Conservation (phyloP, 2,113 vertebrate genomes). For the Shinisaurus crocodilurus region DNA sequence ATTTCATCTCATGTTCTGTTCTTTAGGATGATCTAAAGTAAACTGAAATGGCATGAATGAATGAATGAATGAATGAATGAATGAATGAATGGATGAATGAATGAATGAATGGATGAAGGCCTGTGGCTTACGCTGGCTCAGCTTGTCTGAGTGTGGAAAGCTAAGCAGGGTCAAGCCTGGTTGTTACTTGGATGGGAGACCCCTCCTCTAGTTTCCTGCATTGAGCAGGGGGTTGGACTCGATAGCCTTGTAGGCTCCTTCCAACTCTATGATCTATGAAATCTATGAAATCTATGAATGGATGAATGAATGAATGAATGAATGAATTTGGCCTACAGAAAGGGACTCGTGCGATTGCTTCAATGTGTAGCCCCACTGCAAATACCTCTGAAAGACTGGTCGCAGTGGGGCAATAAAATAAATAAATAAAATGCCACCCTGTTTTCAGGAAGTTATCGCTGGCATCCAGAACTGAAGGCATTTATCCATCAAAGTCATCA, state of each 20-base stretch:
- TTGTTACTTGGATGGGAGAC: too few relatives aligned
- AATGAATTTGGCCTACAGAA: neutral
- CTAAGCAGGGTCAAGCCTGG: too few relatives aligned
- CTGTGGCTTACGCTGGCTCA: too few relatives aligned
- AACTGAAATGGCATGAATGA: neutral
- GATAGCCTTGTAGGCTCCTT: too few relatives aligned
- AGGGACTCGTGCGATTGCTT: neutral
- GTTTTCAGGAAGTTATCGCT: neutral
- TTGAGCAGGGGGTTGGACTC: too few relatives aligned
- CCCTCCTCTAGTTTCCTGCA: too few relatives aligned
- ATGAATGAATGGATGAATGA: neutral
- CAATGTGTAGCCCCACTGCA: neutral
- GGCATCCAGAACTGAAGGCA: neutral
- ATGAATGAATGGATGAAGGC: too few relatives aligned
- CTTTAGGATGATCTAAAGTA: neutral
- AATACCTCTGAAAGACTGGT: neutral
- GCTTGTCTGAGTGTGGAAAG: too few relatives aligned
- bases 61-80: too few relatives aligned
- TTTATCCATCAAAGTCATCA: neutral
- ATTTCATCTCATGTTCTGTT: neutral
- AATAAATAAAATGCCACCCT: neutral
- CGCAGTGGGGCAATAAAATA: neutral
- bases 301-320: too few relatives aligned
- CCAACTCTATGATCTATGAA: too few relatives aligned
- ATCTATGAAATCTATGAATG: too few relatives aligned